Base-by-base conservation (phyloP, 2,113 vertebrate species). In the Vulpes lagopus region DNA sequence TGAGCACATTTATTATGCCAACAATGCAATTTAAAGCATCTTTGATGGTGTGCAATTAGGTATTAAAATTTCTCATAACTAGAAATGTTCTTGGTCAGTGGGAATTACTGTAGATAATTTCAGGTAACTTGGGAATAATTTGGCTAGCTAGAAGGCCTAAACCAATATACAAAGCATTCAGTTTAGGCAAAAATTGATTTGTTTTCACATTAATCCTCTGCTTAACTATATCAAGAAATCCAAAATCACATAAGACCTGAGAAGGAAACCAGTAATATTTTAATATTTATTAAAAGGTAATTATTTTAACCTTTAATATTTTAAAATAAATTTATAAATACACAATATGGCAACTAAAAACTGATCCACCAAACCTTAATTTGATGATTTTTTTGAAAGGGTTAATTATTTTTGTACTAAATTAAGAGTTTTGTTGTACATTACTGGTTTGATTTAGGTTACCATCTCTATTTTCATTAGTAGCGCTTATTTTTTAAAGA, bases 41-140 rank as follows among this genome's bases (percentile, higher is more conserved):
- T 98, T 95, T 96, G 95, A 97, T 53, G 27, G 43, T 91, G 69
- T 64, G 81, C 90, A 98, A 95, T 97, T 97, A 97, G 92, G 90
- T 38, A 22, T 95, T 91, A 96, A 83, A 97, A 95, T 91, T 91
- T 90, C 94, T 97, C 93, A 51, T 96, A 97, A 92, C 80, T 91
- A 65, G 55, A 97, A 97, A 88, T 25, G 74, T 38, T 97, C 69
- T 73, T 12, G 22, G 89, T 92, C 96, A 97, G 62, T 95, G 89
- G 83, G 95, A 98, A 97, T 95, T 96, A 73, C 80, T 69, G 30
- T 23, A 95, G 97, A 96, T 87, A 87, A 98, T 92, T 98, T 96
- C 65, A 97, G 51, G 53, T 73, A 92, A 96, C 76, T 62, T 94
- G 89, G 94, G 96, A 67, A 97, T 98, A 97, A 97, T 92, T 89